A percentile compares a stretch with the other conserved stretches of the same genome.
Evolutionary conservation across 2,113 vertebrate genomes (phyloP).

Genomic region (Donacobius atricapilla): DNA sequence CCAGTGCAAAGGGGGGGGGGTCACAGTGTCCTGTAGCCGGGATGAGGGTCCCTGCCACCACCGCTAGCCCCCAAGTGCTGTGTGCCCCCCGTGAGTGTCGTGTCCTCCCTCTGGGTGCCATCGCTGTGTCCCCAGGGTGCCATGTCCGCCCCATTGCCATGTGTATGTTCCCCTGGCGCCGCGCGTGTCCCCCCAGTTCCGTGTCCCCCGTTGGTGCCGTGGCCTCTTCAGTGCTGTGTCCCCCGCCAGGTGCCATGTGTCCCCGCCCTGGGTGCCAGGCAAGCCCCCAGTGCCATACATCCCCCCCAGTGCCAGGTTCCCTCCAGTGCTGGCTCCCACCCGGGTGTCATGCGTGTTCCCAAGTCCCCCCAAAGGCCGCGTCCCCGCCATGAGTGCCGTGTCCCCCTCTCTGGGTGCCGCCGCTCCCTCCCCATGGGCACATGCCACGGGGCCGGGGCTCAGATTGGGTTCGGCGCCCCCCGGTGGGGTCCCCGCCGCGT

Average conservation of each 20-base stretch:
- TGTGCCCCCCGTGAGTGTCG: rapidly evolving
- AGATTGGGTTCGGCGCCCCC: rapidly evolving
- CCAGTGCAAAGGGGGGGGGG: rapidly evolving
- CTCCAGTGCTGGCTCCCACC: not conserved
- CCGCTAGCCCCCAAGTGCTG: not conserved
- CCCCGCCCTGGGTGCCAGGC: no score
- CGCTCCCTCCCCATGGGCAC: rapidly evolving
- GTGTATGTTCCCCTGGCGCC: rapidly evolving
- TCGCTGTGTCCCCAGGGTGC: not conserved
- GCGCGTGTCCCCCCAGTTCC: no score
- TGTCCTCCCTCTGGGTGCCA: not conserved
- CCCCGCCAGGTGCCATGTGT: not conserved
- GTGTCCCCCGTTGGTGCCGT: not conserved
- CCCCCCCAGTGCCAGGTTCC: not conserved
- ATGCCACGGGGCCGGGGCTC: rapidly evolving
- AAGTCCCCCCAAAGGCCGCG: no score
- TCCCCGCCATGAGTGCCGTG: not conserved
- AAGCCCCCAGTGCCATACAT: not conserved
- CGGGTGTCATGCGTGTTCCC: not conserved
- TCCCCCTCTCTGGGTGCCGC: not conserved
- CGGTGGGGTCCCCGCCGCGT: not conserved
- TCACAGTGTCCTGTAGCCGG: not conserved
- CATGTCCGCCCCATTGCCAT: not conserved
- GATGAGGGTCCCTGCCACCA: not conserved
- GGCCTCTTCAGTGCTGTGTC: not conserved